A percentile compares a stretch with the other conserved stretches of the same genome.
phyloP scores from a whole-genome alignment of 1,140 invertebrate genomes.

The Rhopalosiphum maidis region DNA sequence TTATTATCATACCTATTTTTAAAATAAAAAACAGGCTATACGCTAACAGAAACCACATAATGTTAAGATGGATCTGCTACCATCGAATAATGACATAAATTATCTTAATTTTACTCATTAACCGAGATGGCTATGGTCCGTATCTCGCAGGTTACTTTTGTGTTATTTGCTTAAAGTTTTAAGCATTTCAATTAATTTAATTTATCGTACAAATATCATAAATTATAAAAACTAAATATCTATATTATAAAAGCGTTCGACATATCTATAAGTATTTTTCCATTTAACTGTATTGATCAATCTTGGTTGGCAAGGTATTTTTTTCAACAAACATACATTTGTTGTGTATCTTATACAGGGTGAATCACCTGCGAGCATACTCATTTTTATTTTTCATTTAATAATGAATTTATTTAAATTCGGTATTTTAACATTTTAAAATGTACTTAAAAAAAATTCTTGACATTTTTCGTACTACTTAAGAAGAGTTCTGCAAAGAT shows the following conservation, averaged over 20 bases:
- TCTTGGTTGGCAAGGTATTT: constrained; percentile 16
- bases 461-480: too few species aligned
- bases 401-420: background rate
- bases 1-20: too few species aligned
- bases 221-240: background rate
- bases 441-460: too few species aligned
- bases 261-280: background rate
- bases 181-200: background rate
- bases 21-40: too few species aligned
- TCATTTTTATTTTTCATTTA: background rate
- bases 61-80: too few species aligned
- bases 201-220: background rate
- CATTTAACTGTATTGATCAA: constrained; percentile 14
- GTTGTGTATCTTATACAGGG: background rate
- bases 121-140: too few species aligned
- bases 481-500: background rate
- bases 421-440: background rate
- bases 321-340: background rate
- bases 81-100: background rate
- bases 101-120: background rate
- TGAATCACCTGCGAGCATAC: background rate
- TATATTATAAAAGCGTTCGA: background rate
- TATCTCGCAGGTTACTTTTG: background rate
- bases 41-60: too few species aligned
- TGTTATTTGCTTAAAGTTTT: background rate